Conservation (phyloP, 1,140 invertebrate genomes). For the Holcopasites calliopsidis region DNA sequence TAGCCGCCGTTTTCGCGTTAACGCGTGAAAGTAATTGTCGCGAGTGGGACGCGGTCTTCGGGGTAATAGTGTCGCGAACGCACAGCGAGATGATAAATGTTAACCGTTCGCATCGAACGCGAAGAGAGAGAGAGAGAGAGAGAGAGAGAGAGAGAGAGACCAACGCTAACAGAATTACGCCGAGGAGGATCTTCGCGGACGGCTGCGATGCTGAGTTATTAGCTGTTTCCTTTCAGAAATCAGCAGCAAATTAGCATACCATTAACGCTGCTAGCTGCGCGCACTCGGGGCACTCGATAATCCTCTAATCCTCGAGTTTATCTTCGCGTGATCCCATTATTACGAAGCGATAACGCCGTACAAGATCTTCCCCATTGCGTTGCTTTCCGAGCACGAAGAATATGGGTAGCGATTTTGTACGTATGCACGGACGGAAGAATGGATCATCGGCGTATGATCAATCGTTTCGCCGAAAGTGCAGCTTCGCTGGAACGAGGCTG, state of each 20-base stretch:
- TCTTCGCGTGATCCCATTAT: slow-evolving; percentile 64
- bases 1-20: background rate
- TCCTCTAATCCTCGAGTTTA: slow-evolving; percentile 62
- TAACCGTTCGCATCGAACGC: slow-evolving; percentile 18
- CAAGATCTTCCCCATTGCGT: background rate
- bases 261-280: slow-evolving; percentile 59
- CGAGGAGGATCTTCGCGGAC: slow-evolving; percentile 35
- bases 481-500: background rate
- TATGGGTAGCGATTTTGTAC: background rate
- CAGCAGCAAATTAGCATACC: slow-evolving; percentile 67
- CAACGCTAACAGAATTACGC: slow-evolving; percentile 46
- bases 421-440: no score
- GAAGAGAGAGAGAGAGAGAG: background rate
- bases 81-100: slow-evolving; percentile 19
- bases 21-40: no score
- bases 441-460: background rate
- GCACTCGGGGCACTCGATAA: slow-evolving; percentile 58
- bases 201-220: slow-evolving; percentile 59
- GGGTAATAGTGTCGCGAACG: slow-evolving; percentile 2
- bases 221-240: slow-evolving; percentile 67
- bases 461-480: background rate
- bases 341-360: slow-evolving; percentile 43
- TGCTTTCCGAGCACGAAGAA: slow-evolving; percentile 25
- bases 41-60: background rate
- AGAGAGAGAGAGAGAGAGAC: background rate